These are phyloP conservation scores for Lacerta viridis DNA, from an alignment of 2,797 vertebrate species.

Conservation along the genomic window DNA sequence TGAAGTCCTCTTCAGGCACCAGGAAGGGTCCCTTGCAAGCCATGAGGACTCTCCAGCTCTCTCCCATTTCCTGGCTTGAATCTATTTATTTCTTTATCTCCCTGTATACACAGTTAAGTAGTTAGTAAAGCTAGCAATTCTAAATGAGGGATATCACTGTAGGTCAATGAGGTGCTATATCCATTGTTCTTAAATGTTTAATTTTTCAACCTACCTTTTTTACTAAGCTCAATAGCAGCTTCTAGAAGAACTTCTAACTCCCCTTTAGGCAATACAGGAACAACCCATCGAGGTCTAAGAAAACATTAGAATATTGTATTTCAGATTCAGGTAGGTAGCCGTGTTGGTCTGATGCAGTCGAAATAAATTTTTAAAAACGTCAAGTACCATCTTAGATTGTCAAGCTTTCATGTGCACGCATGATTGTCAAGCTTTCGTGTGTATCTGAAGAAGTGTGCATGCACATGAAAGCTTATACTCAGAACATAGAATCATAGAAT, in stretches of 20 bases:
- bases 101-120: neutral
- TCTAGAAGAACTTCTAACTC: constrained; percentile 99
- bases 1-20: too few species aligned
- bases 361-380: too few species aligned
- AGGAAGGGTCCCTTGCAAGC: too few species aligned
- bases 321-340: too few species aligned
- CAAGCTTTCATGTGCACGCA: too few species aligned
- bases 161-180: neutral
- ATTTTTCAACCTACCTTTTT: constrained; percentile 90
- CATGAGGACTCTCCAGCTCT: too few species aligned
- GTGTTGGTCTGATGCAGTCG: too few species aligned
- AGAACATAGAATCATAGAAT: too few species aligned
- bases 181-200: constrained; percentile 16
- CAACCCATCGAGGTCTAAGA: constrained; percentile 98
- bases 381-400: too few species aligned
- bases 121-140: neutral
- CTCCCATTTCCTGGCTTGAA: neutral
- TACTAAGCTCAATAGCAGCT: constrained; percentile 99
- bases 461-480: too few species aligned
- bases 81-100: neutral
- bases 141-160: neutral
- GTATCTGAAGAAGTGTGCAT: too few species aligned
- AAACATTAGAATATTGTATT: constrained; percentile 5
- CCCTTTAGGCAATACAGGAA: constrained; percentile 99
- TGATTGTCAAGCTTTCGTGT: too few species aligned